Conservation (phyloP, 2,113 vertebrate species). For the Pardalotus punctatus region DNA sequence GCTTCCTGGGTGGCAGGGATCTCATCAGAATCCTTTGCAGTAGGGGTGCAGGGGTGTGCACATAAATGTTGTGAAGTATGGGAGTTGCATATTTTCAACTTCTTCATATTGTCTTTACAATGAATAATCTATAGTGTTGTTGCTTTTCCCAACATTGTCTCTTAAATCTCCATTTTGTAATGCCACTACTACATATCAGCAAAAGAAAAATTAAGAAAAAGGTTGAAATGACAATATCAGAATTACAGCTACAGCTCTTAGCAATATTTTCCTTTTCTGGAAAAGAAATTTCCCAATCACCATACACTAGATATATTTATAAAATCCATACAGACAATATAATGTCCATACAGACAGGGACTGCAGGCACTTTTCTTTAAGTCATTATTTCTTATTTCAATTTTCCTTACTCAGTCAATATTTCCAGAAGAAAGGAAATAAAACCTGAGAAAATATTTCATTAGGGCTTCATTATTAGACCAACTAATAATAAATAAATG, state of each 20-base stretch:
- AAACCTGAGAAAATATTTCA: background rate
- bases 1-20: background rate
- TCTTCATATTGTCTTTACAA: background rate
- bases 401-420: background rate
- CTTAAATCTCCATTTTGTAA: background rate
- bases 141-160: background rate
- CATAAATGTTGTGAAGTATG: background rate
- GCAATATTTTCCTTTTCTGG: background rate
- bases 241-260: background rate
- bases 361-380: background rate
- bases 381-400: background rate
- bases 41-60: fast-evolving
- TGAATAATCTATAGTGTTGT: background rate
- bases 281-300: background rate
- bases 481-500: background rate
- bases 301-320: background rate
- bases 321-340: background rate
- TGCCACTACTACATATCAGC: background rate
- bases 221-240: background rate
- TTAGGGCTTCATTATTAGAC: background rate
- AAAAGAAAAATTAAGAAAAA: background rate
- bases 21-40: background rate
- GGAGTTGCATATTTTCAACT: background rate
- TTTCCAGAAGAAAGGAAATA: background rate
- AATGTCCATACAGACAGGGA: background rate